Percentiles rank a stretch among this genome's conserved stretches.
Evolutionary conservation across 2,888 invertebrate species (phyloP).

Genomic region (Rhogogaster chlorosoma): DNA sequence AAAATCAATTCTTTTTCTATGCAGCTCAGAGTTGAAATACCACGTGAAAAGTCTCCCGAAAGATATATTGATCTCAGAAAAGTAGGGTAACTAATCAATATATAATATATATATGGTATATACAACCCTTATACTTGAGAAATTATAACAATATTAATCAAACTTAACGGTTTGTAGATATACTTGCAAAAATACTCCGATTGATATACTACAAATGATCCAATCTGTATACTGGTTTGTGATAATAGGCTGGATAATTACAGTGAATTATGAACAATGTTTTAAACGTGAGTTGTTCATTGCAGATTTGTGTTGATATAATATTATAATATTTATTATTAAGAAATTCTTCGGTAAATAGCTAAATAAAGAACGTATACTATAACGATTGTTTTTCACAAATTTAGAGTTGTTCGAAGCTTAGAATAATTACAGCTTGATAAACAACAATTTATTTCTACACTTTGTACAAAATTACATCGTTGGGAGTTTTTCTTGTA

Average conservation of each 20-base stretch:
- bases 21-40: not conserved
- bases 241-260: not conserved
- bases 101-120: conserved; percentile 38
- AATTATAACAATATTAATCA: conserved; percentile 37
- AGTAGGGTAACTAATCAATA: conserved; percentile 55
- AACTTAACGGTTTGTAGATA: not conserved
- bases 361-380: not conserved
- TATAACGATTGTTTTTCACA: not conserved
- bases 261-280: not conserved
- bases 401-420: not conserved
- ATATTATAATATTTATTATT: not conserved
- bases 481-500: not conserved
- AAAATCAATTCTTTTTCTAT: not conserved
- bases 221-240: not conserved
- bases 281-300: not conserved
- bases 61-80: conserved; percentile 51
- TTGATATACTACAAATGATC: not conserved
- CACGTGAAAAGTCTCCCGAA: conserved; percentile 30
- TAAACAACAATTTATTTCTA: conserved; percentile 19
- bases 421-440: not conserved
- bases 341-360: not conserved
- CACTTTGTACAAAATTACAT: conserved; percentile 25
- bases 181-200: conserved; percentile 1
- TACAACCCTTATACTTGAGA: not conserved
- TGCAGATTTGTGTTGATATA: not conserved